Conservation (phyloP, 2,888 invertebrate genomes). For the Hydrotaea diabolus region DNA sequence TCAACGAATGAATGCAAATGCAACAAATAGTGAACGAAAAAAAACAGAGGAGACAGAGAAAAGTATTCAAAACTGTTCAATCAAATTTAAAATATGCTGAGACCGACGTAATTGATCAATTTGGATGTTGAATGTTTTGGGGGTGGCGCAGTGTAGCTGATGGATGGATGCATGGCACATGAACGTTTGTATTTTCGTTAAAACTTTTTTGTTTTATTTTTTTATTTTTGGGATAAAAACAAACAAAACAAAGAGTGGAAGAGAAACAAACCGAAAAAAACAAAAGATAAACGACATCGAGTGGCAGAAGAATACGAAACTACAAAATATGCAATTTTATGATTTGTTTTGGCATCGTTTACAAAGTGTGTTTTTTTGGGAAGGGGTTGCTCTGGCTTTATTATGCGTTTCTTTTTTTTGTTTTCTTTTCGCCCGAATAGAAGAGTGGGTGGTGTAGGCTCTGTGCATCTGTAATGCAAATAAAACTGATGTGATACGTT, state of each 20-base stretch:
- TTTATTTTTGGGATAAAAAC: background rate
- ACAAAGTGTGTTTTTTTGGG: slow-evolving; percentile 4
- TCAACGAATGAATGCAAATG: slow-evolving; percentile 30
- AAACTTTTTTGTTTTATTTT: background rate
- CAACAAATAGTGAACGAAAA: background rate
- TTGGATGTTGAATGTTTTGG: background rate
- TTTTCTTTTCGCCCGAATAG: too few relatives aligned
- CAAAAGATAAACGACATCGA: background rate
- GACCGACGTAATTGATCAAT: slow-evolving; percentile 52
- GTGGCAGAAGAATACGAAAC: background rate
- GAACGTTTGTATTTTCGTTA: background rate
- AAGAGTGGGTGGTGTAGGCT: too few relatives aligned
- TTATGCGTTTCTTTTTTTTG: background rate
- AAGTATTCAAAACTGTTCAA: slow-evolving; percentile 15
- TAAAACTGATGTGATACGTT: slow-evolving; percentile 21
- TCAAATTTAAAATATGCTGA: slow-evolving; percentile 45
- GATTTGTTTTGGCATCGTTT: slow-evolving; percentile 15
- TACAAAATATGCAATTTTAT: slow-evolving; percentile 2
- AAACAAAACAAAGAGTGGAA: background rate
- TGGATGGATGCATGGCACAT: too few relatives aligned
- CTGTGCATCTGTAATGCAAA: slow-evolving; percentile 30
- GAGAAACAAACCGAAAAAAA: background rate
- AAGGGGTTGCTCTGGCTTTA: background rate
- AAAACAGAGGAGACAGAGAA: background rate
- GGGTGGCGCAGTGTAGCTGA: background rate